phyloP scores from a whole-genome alignment of 2,888 invertebrate genomes.

The Nebria brevicollis region DNA sequence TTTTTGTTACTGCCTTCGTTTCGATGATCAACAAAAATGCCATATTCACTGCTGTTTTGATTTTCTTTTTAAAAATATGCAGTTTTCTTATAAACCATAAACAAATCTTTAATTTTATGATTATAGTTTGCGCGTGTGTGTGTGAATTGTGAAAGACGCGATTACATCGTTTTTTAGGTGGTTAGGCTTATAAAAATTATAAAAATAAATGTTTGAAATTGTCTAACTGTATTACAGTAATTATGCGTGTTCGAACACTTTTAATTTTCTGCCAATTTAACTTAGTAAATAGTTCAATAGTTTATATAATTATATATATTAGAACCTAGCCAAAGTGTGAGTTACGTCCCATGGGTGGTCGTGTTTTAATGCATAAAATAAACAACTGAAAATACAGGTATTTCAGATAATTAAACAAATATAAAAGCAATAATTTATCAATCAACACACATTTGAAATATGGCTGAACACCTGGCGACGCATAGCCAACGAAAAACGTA shows the following conservation, averaged over 20 bases:
- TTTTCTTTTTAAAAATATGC: too few species aligned
- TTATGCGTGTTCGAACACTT: background rate
- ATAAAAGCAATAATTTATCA: slow-evolving; percentile 15
- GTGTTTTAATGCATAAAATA: background rate
- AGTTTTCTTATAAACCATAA: too few species aligned
- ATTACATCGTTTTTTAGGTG: too few species aligned
- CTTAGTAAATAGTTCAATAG: background rate
- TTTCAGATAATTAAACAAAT: background rate
- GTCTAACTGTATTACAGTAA: background rate
- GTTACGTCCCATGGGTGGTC: background rate
- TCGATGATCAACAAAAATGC: too few species aligned
- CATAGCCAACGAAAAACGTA: slow-evolving; percentile 16
- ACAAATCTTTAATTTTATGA: too few species aligned
- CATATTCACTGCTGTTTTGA: too few species aligned
- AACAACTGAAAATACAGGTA: background rate
- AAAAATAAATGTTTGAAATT: too few species aligned
- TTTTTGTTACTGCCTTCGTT: too few species aligned
- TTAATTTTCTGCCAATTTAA: background rate
- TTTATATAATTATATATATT: background rate
- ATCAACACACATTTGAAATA: slow-evolving; percentile 19
- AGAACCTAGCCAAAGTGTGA: background rate
- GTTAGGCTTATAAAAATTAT: too few species aligned
- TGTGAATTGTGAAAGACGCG: too few species aligned
- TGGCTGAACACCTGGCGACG: slow-evolving; percentile 14
- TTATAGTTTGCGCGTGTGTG: too few species aligned